These are phyloP conservation scores for Tinamus guttatus DNA, from an alignment of 2,113 vertebrate species.

Conservation along the genomic window DNA sequence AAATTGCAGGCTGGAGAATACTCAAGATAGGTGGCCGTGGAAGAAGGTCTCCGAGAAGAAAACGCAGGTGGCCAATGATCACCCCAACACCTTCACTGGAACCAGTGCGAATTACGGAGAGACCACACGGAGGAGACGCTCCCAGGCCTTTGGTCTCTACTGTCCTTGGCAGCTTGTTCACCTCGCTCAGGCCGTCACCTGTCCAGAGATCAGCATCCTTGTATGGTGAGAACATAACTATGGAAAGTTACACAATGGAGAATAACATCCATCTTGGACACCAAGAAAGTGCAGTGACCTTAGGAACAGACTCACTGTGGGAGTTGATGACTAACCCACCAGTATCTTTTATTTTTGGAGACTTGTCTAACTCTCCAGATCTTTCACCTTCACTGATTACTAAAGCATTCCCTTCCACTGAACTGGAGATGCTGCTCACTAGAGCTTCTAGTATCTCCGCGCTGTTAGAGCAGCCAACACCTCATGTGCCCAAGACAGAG, in stretches of 20 bases:
- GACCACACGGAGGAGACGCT: neutral
- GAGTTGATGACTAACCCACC: neutral
- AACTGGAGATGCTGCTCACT: neutral
- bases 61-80: neutral
- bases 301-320: neutral
- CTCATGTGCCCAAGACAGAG: accelerated
- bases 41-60: neutral
- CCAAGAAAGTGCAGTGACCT: neutral
- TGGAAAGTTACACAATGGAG: neutral
- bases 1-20: conserved; percentile 65
- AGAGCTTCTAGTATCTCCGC: neutral
- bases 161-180: neutral
- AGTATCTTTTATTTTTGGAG: neutral
- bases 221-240: neutral
- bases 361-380: neutral
- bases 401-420: neutral
- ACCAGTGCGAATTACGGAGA: neutral
- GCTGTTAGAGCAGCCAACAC: neutral
- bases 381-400: conserved; percentile 28
- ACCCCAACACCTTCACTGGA: conserved; percentile 44
- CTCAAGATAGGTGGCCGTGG: neutral
- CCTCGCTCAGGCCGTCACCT: neutral
- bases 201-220: neutral
- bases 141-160: neutral
- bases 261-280: neutral